phyloP scores from a whole-genome alignment of 2,113 vertebrate genomes.

The Tor tambroides region DNA sequence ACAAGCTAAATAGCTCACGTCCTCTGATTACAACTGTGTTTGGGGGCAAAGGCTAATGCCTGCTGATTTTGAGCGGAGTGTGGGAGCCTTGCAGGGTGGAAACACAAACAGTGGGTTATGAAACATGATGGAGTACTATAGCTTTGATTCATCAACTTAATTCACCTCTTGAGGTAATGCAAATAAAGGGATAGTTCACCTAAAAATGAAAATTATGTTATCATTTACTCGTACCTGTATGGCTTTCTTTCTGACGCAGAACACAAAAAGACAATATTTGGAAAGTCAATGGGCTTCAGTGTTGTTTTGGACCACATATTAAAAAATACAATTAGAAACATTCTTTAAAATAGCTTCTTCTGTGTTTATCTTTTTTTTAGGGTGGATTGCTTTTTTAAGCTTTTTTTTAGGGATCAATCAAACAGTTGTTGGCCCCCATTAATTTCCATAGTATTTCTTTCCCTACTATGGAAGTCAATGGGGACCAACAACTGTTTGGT shows the following conservation, averaged over 20 bases:
- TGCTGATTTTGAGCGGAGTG: slow-evolving; percentile 44
- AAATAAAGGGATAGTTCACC: not conserved
- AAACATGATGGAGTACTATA: slow-evolving; percentile 13
- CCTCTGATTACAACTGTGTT: slow-evolving; percentile 56
- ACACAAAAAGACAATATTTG: not conserved
- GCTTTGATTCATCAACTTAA: not conserved
- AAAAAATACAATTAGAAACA: too few relatives aligned
- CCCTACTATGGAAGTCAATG: too few relatives aligned
- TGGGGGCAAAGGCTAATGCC: slow-evolving; percentile 53
- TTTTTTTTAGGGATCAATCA: too few relatives aligned
- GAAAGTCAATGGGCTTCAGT: not conserved
- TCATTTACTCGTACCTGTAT: not conserved
- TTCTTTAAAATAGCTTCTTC: too few relatives aligned
- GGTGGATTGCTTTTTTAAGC: too few relatives aligned
- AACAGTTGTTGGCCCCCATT: too few relatives aligned
- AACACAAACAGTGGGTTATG: slow-evolving; percentile 32
- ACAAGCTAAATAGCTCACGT: slow-evolving; percentile 51
- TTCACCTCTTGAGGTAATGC: slow-evolving; percentile 1
- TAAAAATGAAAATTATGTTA: not conserved
- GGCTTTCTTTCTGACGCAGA: not conserved
- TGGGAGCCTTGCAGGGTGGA: slow-evolving; percentile 29
- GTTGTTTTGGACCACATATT: not conserved
- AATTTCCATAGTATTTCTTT: too few relatives aligned
- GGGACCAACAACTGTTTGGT: too few relatives aligned
- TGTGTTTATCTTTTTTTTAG: too few relatives aligned